These are phyloP conservation scores for Molossus molossus DNA, from an alignment of 2,797 vertebrate species.

Conservation along the genomic window DNA sequence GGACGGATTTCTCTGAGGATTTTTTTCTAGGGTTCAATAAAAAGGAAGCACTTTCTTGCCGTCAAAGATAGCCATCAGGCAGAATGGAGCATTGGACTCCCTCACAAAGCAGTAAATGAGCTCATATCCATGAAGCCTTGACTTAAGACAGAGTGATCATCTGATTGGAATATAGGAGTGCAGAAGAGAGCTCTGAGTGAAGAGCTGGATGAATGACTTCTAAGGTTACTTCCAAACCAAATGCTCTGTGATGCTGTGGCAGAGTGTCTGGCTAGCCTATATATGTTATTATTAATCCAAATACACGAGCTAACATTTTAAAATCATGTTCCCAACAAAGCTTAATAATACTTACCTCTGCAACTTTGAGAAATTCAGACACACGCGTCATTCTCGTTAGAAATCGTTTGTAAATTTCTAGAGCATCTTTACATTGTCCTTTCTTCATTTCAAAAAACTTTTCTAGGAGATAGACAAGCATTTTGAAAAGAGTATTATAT, in stretches of 20 bases:
- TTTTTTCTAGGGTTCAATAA: neutral
- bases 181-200: neutral
- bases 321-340: slow-evolving; percentile 36
- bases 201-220: neutral
- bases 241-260: neutral
- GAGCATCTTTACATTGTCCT: slow-evolving; percentile 98
- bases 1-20: neutral
- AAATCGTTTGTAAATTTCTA: slow-evolving; percentile 99
- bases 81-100: neutral
- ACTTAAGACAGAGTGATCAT: neutral
- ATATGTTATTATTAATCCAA: neutral
- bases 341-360: slow-evolving; percentile 93
- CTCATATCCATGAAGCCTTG: neutral
- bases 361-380: slow-evolving; percentile 99
- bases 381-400: slow-evolving; percentile 98
- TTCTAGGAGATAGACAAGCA: slow-evolving; percentile 90
- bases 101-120: neutral
- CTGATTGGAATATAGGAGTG: neutral
- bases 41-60: neutral
- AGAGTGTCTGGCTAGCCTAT: neutral
- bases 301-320: neutral
- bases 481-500: slow-evolving; percentile 42
- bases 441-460: slow-evolving; percentile 99
- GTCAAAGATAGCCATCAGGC: neutral
- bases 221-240: neutral